Percentiles rank a stretch among this genome's conserved stretches.
These are phyloP conservation scores for Pontoporia blainvillei DNA, from an alignment of 2,113 vertebrate species.

Conservation along the genomic window DNA sequence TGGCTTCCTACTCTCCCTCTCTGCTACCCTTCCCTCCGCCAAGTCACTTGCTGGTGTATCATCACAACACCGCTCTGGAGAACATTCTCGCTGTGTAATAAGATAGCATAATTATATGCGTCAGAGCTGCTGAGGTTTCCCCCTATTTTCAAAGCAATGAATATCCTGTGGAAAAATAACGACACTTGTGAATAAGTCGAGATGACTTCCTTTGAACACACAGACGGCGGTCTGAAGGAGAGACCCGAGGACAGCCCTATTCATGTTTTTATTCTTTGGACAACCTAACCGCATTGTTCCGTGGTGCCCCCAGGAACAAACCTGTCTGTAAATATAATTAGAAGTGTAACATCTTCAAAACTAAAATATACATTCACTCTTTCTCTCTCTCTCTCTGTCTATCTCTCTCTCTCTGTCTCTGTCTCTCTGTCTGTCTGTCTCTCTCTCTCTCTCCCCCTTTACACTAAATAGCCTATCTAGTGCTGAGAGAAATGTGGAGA, in stretches of 20 bases:
- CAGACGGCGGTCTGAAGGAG: constrained; percentile 23
- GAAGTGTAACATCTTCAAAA: background rate
- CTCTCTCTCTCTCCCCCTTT: too few species aligned
- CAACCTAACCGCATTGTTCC: background rate
- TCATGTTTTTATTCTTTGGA: background rate
- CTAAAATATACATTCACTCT: background rate
- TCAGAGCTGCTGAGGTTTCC: constrained; percentile 55
- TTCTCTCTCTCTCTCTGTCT: too few species aligned
- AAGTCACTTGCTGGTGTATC: background rate
- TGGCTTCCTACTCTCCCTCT: background rate
- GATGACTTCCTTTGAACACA: constrained; percentile 4
- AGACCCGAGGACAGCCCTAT: background rate
- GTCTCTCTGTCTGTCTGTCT: background rate
- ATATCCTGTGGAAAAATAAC: constrained; percentile 46
- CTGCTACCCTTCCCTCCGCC: background rate
- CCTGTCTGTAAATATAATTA: background rate
- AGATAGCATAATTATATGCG: constrained; percentile 59
- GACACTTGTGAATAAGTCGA: background rate
- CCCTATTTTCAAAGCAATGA: constrained; percentile 60
- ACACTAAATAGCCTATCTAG: too few species aligned
- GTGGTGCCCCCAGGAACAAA: background rate
- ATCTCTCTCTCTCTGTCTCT: background rate
- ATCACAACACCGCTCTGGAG: background rate
- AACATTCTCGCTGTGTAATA: constrained; percentile 51
- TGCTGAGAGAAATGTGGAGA: background rate